Evolutionary conservation across 2,797 vertebrate genomes (phyloP), one percentile per base, ranked within the genome.

Genomic region (Emys orbicularis): DNA sequence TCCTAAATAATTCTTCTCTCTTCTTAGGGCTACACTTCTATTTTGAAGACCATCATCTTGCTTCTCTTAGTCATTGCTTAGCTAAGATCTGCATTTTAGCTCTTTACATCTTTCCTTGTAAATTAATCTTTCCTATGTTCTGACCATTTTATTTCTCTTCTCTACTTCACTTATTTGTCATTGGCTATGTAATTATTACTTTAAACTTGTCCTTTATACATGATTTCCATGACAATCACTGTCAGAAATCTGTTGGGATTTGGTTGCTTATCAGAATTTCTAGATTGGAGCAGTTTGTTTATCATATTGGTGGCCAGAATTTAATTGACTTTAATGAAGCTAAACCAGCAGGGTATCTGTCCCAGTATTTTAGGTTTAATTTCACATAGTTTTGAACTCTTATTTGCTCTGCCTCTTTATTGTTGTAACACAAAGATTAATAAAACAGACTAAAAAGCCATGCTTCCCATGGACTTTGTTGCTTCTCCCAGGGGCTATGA

Each of bases 401-500:
- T 11, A 5, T 0, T 1, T 81, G 21, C 15, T 94, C 49, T 50
- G 52, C 13, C 88, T 54, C 61, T 90, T 89, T n/a, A 49, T 79
- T 94, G 47, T 68, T 72, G 5, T 15, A 31, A 87, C 77, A 53
- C n/a, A 86, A 83, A 57, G 12, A 19, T 31, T 72, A 8, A 18
- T n/a, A 21, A 16, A 27, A 23, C 13, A 9, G 41, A 23, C 59
- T 23, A 12, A 23, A 12, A 89, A 92, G 86, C 65, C 86, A 23
- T 81, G 49, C 15, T 68, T 86, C 44, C 84, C 79, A 91, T 76
- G 59, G 49, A 34, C n/a, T 96, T 92, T 79, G 4, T 94, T 90
- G 94, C 31, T 93, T 95, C 68, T 72, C 34, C 76, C 97, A 99
- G 99, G 97, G 99, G 99, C 90, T 98, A 98, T 2, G 97, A 99